Base-by-base conservation (phyloP, 1,140 invertebrate genomes). In the Ceratoteleas bidentatus region DNA sequence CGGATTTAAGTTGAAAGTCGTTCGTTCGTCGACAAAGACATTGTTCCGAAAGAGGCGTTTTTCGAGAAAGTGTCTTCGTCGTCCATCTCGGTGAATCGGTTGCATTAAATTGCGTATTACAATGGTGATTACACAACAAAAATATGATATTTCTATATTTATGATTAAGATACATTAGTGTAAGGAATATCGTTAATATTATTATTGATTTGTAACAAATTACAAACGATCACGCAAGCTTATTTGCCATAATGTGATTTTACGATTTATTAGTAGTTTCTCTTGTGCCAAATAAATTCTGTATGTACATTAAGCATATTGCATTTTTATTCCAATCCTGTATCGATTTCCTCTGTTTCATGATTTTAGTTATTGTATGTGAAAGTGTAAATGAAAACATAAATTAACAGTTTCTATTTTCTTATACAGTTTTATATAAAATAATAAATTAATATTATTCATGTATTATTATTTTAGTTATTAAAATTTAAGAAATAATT, bases 231-330 rank as follows among this genome's bases (percentile, higher is more conserved):
- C 54, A 49, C n/a, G 56, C 45, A 65, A 61, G 72, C 62, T 75
- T 75, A 54, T 75, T 75, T 75, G 56, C 47, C 36, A 24, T 75
- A 77, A 57, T 77, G 74, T 70, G 74, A 77, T 70, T 75, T 69
- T 69, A 70, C 40, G 50, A 65, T 78, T 78, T 43, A 78, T 78
- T 78, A 60, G 75, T 70, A 70, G 75, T 78, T 78, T 78, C 47
- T 78, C 75, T 78, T 70, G 66, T 78, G 75, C 75, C 66, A 78
- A 78, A 78, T 78, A 78, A 78, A 78, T 78, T 70, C 49, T 78
- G 66, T 78, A 78, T 70, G 75, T 78, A 78, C 24, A 77, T 77
- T 69, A 69, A 62, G n/a, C n/a, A n/a, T n/a, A n/a, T n/a, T n/a
- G n/a, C n/a, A n/a, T n/a, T n/a, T n/a, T n/a, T n/a, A n/a, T n/a